Evolutionary conservation across 1,140 invertebrate genomes (phyloP), one percentile per base, ranked within the genome.

Genomic region (Brachionus plicatilis): DNA sequence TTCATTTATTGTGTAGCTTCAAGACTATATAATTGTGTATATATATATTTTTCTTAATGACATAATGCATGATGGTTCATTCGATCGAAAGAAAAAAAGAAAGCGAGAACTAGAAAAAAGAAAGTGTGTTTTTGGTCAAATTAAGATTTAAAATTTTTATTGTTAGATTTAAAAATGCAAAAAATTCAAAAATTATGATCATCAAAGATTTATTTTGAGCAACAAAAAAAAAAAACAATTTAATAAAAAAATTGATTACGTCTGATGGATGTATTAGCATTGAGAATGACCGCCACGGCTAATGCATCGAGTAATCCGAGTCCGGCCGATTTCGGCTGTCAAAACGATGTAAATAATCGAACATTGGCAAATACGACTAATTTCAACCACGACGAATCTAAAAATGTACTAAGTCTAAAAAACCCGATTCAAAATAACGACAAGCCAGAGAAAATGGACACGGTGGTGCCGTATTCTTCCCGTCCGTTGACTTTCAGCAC

Each of bases 281-380:
- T 76, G 27, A 47, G 72, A 76, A 76, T 76, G 72, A 76, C 72
- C 11, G 43, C 72, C 24, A 76, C 72, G 3, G 41, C 72, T 50
- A 50, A 75, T 75, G 20, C 72, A 43, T 72, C 68, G 17, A 20
- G 53, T 9, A 60, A 60, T 20, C 53, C 53, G 7, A 72, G 12
- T 68, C 29, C 27, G 41, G 41, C 33, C 41, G 68, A 72, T 72
- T 72, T 43, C n/a, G 68, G 68, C 29, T 41, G 37, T 43, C 33
- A 41, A 60, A 60, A 60, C 53, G 53, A 60, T 60, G 53, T 41
- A 50, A 76, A 76, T 76, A 50, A 76, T 50, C 72, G 72, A 12
- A 76, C 72, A 50, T 12, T 76, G 11, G 72, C 72, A 50, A 76
- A 76, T 76, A 76, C 72, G 45, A 76, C 72, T 7, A 76, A 76